These are phyloP conservation scores for Pygoscelis antarcticus DNA, from an alignment of 2,113 vertebrate species.

Conservation along the genomic window DNA sequence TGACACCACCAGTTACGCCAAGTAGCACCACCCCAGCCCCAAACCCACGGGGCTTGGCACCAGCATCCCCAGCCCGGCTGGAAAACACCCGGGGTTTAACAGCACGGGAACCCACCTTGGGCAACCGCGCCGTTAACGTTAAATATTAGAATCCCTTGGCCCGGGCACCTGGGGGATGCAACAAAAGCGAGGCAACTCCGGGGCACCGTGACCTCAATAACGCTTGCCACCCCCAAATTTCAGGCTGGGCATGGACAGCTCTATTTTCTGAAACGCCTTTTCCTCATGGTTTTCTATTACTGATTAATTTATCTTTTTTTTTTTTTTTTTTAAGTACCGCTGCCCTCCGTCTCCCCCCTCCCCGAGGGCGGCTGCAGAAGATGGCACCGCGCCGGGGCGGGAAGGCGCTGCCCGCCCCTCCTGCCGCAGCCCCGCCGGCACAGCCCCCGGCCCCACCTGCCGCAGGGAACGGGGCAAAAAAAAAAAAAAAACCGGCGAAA, in stretches of 20 bases:
- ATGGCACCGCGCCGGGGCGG: slow-evolving; percentile 28
- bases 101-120: neutral
- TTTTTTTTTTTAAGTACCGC: neutral
- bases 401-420: slow-evolving; percentile 21
- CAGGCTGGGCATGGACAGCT: neutral
- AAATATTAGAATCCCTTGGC: neutral
- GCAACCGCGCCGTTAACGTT: fast-evolving
- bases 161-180: neutral
- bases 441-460: slow-evolving; percentile 41
- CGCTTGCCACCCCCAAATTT: neutral
- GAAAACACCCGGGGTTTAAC: neutral
- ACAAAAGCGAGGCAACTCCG: slow-evolving; percentile 18
- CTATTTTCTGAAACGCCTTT: neutral
- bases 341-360: too few relatives aligned
- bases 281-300: neutral
- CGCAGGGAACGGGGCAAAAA: neutral
- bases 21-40: neutral
- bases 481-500: too few relatives aligned
- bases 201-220: neutral
- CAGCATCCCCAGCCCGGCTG: neutral
- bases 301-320: neutral
- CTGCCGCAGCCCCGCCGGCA: slow-evolving; percentile 21
- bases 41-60: neutral
- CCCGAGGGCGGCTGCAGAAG: slow-evolving; percentile 10
- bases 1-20: neutral